Evolutionary conservation across 1,140 invertebrate genomes (phyloP), one percentile per base, ranked within the genome.

Genomic region (Cotesia chilonis): DNA sequence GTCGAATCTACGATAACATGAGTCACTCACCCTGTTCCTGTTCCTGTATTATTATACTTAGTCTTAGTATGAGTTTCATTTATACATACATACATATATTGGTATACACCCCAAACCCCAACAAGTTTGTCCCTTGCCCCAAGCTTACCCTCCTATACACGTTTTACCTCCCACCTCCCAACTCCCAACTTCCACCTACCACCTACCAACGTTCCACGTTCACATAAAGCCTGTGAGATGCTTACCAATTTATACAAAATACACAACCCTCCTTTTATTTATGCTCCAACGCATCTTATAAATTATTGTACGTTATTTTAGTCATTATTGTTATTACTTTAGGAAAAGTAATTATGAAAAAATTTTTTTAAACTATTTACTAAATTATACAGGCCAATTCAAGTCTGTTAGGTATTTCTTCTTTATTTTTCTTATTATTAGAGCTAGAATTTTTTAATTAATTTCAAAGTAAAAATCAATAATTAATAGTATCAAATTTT

Each of bases 1-100:
- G 79, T 80, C 80, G 80, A 80, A 82, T 77, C 76, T 77, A 65
- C 81, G 79, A 82, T 82, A 63, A 83, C 82, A 82, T 85, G 84
- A 85, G 84, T 85, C 84, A 85, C 83, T 85, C 83, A 83, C 83
- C 84, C 83, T 80, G 77, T 59, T 61, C 54, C 74, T 72, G 72
- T 70, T 36, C 71, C 54, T 71, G 72, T 75, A 75, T 75, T 75
- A 75, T 75, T 77, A 71, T 63, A 28, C 17, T 9, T 36, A n/a
- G 20, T 36, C 59, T 60, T 35, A 36, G 9, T 9, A 35, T 60
- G 5, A 35, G 12, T 7, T 35, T 20, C 10, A 10, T 35, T 60
- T 28, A n/a, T 60, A n/a, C 35, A 5, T 9, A 3, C 14, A 4
- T 28, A 28, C 3, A 28, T 28, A 28, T 2, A 28, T 28, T 28